Conservation (phyloP, 2,797 vertebrate species). For the Microhierax caerulescens region DNA sequence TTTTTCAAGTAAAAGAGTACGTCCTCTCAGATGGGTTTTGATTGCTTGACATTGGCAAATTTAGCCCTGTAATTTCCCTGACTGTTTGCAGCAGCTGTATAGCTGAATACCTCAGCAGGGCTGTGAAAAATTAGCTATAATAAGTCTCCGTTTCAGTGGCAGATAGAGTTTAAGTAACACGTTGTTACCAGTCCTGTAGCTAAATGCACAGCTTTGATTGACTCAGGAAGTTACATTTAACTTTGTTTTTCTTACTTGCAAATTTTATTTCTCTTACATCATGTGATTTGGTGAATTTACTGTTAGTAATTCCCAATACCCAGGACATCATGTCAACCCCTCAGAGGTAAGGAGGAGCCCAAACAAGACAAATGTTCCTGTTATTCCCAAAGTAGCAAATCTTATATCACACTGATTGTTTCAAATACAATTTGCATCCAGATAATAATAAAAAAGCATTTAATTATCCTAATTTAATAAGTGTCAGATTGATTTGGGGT, state of each 20-base stretch:
- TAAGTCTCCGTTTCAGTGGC: background rate
- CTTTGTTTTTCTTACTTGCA: background rate
- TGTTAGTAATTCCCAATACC: background rate
- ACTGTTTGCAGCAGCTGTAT: background rate
- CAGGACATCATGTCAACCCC: background rate
- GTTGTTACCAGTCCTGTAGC: accelerated
- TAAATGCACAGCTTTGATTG: background rate
- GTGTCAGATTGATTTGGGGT: background rate
- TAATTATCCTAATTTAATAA: background rate
- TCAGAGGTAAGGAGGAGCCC: background rate
- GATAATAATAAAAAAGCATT: background rate
- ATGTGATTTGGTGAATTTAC: background rate
- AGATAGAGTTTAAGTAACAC: background rate
- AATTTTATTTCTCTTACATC: background rate
- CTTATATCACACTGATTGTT: background rate
- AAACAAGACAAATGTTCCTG: background rate
- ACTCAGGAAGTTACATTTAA: background rate
- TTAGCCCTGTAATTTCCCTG: background rate
- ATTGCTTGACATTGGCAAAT: background rate
- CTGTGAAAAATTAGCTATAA: background rate
- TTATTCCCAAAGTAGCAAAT: background rate
- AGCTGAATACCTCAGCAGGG: background rate
- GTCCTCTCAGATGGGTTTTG: background rate
- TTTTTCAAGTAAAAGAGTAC: background rate
- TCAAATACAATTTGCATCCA: background rate